These are phyloP conservation scores for Labeo catla DNA, from an alignment of 2,113 vertebrate genomes.

Conservation along the genomic window DNA sequence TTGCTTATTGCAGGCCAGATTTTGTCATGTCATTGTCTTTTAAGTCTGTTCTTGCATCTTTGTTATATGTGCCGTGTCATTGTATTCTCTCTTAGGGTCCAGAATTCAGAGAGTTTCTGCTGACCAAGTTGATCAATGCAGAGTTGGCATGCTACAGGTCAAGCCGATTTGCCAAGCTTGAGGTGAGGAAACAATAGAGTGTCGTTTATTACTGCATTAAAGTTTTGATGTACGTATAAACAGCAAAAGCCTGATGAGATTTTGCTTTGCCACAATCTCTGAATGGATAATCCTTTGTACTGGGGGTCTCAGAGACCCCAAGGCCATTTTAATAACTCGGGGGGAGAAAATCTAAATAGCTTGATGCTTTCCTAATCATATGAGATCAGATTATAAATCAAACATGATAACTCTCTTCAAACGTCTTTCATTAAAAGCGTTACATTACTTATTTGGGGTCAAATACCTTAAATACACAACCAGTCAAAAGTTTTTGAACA, in stretches of 20 bases:
- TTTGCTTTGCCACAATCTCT: background rate
- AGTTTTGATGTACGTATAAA: background rate
- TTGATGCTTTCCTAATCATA: background rate
- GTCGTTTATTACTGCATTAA: background rate
- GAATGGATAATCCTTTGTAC: background rate
- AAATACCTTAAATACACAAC: background rate
- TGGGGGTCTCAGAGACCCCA: background rate
- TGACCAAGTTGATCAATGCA: slow-evolving; percentile 94
- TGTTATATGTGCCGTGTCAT: slow-evolving; percentile 27
- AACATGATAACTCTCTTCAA: background rate
- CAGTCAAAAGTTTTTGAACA: background rate
- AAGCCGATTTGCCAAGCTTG: slow-evolving; percentile 91
- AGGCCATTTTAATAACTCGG: background rate
- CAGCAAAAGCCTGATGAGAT: background rate
- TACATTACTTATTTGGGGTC: background rate
- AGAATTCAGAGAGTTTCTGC: slow-evolving; percentile 92
- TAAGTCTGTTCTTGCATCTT: slow-evolving; percentile 21
- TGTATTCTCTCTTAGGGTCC: slow-evolving; percentile 75
- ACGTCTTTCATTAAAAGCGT: background rate
- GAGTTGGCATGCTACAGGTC: slow-evolving; percentile 94
- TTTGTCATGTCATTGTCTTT: slow-evolving; percentile 7
- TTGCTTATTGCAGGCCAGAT: background rate
- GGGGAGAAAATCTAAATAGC: background rate
- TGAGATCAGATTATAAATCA: background rate
- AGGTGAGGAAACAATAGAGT: slow-evolving; percentile 77